Evolutionary conservation across 2,888 invertebrate genomes (phyloP).

Genomic region (Dasypolia templi): DNA sequence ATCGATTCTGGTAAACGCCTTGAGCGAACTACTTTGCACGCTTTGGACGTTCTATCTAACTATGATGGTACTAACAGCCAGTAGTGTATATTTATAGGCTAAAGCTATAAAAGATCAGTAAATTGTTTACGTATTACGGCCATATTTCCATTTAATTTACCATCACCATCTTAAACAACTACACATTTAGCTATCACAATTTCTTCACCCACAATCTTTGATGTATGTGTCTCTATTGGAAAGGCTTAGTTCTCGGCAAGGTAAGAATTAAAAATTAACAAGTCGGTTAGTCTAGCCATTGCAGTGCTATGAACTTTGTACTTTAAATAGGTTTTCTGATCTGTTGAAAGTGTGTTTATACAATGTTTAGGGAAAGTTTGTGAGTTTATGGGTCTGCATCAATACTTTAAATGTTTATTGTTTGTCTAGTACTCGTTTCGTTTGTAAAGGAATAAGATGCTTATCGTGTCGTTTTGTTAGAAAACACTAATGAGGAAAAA

Average conservation of each 20-base stretch:
- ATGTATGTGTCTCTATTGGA: background rate
- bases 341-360: slow-evolving; percentile 13
- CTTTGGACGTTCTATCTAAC: slow-evolving; percentile 40
- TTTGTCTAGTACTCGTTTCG: background rate
- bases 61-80: slow-evolving; percentile 20
- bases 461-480: slow-evolving; percentile 27
- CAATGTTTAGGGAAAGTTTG: background rate
- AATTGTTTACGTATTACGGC: slow-evolving; percentile 40
- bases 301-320: slow-evolving; percentile 66
- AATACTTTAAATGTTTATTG: slow-evolving; percentile 1
- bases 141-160: slow-evolving; percentile 1
- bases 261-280: slow-evolving; percentile 72
- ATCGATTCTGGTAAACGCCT: slow-evolving; percentile 34
- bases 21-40: slow-evolving; percentile 38
- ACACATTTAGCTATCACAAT: background rate
- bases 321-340: slow-evolving; percentile 37
- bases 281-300: slow-evolving; percentile 71
- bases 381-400: slow-evolving; percentile 11
- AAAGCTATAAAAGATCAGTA: slow-evolving; percentile 12
- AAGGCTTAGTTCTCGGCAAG: slow-evolving; percentile 22
- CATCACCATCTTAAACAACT: background rate
- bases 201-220: background rate
- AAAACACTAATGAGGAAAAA: slow-evolving; percentile 49
- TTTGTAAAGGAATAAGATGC: slow-evolving; percentile 21
- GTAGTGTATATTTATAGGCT: slow-evolving; percentile 35